Conservation (phyloP, 2,113 vertebrate species). For the Gyps fulvus region DNA sequence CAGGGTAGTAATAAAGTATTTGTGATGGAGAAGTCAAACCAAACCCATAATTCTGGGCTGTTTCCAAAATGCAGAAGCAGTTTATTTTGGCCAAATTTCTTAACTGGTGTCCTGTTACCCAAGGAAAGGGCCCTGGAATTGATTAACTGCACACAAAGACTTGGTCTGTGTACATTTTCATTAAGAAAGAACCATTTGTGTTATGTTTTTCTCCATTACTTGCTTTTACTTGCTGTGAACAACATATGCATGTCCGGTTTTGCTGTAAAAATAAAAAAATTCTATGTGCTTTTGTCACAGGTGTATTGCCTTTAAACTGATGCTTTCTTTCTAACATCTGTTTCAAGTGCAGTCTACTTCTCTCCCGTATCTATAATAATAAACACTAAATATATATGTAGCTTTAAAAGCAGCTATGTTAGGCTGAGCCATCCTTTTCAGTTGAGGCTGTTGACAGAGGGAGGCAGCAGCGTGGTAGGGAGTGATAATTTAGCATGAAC, state of each 20-base stretch:
- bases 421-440: background rate
- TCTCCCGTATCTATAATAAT: background rate
- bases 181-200: background rate
- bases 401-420: background rate
- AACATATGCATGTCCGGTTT: fast-evolving
- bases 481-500: background rate
- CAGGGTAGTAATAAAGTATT: background rate
- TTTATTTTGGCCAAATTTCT: constrained; percentile 44
- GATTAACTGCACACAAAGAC: constrained; percentile 28
- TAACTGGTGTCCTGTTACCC: background rate
- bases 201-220: background rate
- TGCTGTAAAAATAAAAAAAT: background rate
- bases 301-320: background rate
- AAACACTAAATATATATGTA: background rate
- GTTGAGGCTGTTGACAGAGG: background rate
- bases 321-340: background rate
- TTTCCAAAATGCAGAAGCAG: constrained; percentile 22
- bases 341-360: background rate
- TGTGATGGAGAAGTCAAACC: constrained; percentile 17
- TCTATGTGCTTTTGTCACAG: background rate
- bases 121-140: constrained; percentile 30
- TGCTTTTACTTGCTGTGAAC: background rate
- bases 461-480: background rate
- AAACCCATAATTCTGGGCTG: background rate
- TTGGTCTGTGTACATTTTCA: background rate